phyloP scores from a whole-genome alignment of 2,888 invertebrate species.

The Gonocerus acuteangulatus region DNA sequence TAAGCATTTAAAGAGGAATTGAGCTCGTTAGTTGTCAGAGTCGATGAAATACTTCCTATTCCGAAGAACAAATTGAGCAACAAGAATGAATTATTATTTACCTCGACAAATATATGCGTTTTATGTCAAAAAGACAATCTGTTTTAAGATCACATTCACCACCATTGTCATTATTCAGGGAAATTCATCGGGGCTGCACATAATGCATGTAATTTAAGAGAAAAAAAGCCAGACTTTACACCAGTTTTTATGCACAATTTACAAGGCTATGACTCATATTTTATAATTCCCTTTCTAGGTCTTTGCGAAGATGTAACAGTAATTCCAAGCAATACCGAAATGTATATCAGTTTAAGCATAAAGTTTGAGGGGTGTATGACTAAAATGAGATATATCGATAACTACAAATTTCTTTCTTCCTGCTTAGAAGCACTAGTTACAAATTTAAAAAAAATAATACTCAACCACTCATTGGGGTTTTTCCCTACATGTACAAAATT shows the following conservation, averaged over 20 bases:
- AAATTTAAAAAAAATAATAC: not conserved
- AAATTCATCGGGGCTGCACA: not conserved
- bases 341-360: not conserved
- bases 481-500: not conserved
- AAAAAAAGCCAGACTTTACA: not conserved
- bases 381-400: not conserved
- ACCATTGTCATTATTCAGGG: not conserved
- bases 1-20: too few relatives aligned
- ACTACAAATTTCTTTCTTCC: not conserved
- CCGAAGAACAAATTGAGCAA: not conserved
- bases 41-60: too few relatives aligned
- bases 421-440: not conserved
- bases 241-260: not conserved
- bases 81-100: too few relatives aligned
- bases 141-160: not conserved
- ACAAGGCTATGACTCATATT: not conserved
- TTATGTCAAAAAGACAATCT: not conserved
- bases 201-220: not conserved
- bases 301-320: not conserved
- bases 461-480: not conserved
- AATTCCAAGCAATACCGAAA: not conserved
- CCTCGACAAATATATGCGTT: not conserved
- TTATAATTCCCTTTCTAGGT: not conserved
- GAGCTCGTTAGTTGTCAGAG: too few relatives aligned
- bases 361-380: not conserved